Conservation (phyloP, 1,140 invertebrate genomes). For the Caligus rogercresseyi region DNA sequence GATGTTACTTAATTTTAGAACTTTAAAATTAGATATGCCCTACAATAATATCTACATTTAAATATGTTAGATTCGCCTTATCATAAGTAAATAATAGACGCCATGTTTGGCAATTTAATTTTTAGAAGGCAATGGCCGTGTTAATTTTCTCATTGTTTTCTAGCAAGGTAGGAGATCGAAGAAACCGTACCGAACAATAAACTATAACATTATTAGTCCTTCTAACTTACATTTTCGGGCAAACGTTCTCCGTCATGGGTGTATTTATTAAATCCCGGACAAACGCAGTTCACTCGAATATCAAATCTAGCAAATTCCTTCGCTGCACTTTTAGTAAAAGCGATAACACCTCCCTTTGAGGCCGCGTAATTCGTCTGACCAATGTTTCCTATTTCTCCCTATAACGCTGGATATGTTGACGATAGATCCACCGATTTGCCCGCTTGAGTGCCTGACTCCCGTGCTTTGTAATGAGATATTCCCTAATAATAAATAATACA, state of each 20-base stretch:
- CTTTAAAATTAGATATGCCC: too few relatives aligned
- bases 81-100: conserved; percentile 28
- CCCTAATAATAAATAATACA: too few relatives aligned
- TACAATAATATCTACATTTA: too few relatives aligned
- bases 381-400: conserved; percentile 61
- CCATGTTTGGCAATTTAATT: too few relatives aligned
- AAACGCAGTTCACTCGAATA: conserved; percentile 52
- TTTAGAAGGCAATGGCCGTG: too few relatives aligned
- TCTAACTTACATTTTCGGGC: conserved; percentile 54
- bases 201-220: conserved; percentile 1
- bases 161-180: too few relatives aligned
- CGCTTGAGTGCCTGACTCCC: conserved; percentile 20
- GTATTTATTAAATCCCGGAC: conserved; percentile 74
- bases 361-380: conserved; percentile 73
- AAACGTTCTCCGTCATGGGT: conserved; percentile 52
- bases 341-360: conserved; percentile 72
- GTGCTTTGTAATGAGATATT: background rate
- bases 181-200: too few relatives aligned
- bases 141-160: too few relatives aligned
- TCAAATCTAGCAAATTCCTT: conserved; percentile 60
- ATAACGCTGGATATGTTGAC: conserved; percentile 73
- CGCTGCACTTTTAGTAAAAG: conserved; percentile 57
- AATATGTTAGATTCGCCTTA: too few relatives aligned
- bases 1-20: too few relatives aligned
- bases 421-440: conserved; percentile 41